Conservation (phyloP, 2,113 vertebrate genomes). For the Egretta garzetta region DNA sequence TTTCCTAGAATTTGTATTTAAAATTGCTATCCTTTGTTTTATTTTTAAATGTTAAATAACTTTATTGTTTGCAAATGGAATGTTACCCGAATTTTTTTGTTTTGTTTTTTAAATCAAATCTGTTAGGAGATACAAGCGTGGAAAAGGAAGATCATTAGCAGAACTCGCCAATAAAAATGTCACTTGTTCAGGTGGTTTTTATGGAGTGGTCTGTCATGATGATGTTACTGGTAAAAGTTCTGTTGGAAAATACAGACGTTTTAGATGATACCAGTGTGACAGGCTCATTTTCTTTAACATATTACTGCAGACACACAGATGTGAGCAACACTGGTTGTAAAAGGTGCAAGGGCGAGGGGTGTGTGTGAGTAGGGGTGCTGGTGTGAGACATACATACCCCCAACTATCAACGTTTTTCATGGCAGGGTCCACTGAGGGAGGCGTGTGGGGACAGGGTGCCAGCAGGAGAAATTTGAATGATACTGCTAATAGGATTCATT, state of each 20-base stretch:
- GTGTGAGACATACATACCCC: not conserved
- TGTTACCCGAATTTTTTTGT: not conserved
- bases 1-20: conserved; percentile 1
- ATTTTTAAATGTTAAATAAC: not conserved
- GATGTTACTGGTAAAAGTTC: not conserved
- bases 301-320: not conserved
- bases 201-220: not conserved
- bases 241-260: not conserved
- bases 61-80: conserved; percentile 31
- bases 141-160: conserved; percentile 13
- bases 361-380: not conserved
- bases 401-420: not conserved
- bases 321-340: not conserved
- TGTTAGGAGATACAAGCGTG: not conserved
- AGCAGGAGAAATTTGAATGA: not conserved
- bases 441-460: too few species aligned
- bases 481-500: not conserved
- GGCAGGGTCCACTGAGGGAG: not conserved
- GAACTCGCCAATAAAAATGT: conserved; percentile 57
- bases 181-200: conserved; percentile 31
- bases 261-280: not conserved
- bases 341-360: not conserved
- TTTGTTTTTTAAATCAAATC: not conserved
- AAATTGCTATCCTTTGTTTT: not conserved
- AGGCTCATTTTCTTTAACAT: not conserved